Percentiles rank a stretch among this genome's conserved stretches.
phyloP scores from a whole-genome alignment of 2,888 invertebrate species.

The Patella ulyssiponensis region DNA sequence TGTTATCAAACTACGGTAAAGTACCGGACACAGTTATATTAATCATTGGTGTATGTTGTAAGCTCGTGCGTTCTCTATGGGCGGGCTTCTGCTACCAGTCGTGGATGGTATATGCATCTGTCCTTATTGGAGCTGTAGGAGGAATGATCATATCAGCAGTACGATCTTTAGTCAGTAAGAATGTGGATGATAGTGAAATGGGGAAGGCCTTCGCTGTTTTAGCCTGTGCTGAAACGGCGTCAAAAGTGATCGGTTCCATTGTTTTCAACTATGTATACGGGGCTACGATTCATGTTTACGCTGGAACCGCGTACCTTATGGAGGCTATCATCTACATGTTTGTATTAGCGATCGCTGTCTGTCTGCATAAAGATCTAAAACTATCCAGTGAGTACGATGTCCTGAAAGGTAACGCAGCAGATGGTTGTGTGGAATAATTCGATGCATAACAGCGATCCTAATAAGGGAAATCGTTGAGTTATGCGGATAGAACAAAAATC shows the following conservation, averaged over 20 bases:
- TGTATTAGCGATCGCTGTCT: slow-evolving; percentile 45
- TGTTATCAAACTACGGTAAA: slow-evolving; percentile 57
- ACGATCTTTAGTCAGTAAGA: slow-evolving; percentile 53
- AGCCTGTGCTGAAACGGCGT: background rate
- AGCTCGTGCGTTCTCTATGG: slow-evolving; percentile 58
- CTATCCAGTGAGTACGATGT: slow-evolving; percentile 44
- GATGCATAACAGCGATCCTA: too few species aligned
- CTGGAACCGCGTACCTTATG: slow-evolving; percentile 63
- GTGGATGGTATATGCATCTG: slow-evolving; percentile 67
- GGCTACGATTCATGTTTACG: slow-evolving; percentile 60
- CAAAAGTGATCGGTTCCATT: background rate
- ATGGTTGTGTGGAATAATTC: too few species aligned
- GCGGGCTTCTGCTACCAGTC: slow-evolving; percentile 57
- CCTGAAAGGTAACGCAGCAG: slow-evolving; percentile 14
- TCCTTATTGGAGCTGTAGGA: slow-evolving; percentile 63
- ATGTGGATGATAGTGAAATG: slow-evolving; percentile 4
- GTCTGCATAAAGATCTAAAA: slow-evolving; percentile 44
- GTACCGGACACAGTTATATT: slow-evolving; percentile 63
- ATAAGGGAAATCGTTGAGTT: too few species aligned
- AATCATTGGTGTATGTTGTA: slow-evolving; percentile 64
- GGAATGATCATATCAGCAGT: slow-evolving; percentile 66
- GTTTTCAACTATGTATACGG: slow-evolving; percentile 59
- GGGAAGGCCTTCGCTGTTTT: slow-evolving; percentile 5
- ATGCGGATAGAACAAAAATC: too few species aligned
- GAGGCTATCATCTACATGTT: slow-evolving; percentile 59